Evolutionary conservation across 1,140 invertebrate genomes (phyloP), one percentile per base, ranked within the genome.

Genomic region (Drosophila bocqueti): DNA sequence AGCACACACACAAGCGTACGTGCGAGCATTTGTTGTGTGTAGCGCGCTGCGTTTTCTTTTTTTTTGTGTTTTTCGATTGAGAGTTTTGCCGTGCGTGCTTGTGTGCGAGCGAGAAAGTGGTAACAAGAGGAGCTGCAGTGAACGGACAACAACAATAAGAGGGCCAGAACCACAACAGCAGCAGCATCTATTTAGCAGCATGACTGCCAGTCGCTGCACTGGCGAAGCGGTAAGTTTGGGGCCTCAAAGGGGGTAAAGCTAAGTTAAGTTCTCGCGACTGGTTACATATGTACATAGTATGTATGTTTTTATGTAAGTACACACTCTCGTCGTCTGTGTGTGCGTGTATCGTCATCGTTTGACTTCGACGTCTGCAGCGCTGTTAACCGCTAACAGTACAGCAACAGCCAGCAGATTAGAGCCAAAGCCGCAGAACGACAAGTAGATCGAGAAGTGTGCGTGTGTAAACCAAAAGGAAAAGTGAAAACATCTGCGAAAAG

Each of bases 151-250:
- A 81, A 63, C 50, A 57, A 45, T 15, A 79, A 50, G 11, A 40
- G 13, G 57, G 29, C 21, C 49, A 59, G 18, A 76, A 49, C 52
- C 36, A 49, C 58, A 45, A 47, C 65, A 75, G 57, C 45, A 36
- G 34, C 60, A 59, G 36, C 36, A 38, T 38, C 36, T 29, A 16
- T 24, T 71, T 29, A 42, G 38, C 40, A 64, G 21, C 58, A 74
- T 71, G 57, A 40, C 62, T 55, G 59, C 31, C 45, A 66, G 36
- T 49, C 46, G 49, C 74, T 86, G 79, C 73, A 81, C 47, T 78
- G 63, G 63, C 58, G 69, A 73, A 77, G 72, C 52, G 83, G 83
- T 87, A 89, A 87, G 83, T 87, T 71, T 34, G 16, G 8, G 29
- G 2, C 42, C 47, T 24, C 58, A 29, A 1, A 16, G 34, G 36